phyloP scores from a whole-genome alignment of 2,797 vertebrate genomes.

The Nasua narica region DNA sequence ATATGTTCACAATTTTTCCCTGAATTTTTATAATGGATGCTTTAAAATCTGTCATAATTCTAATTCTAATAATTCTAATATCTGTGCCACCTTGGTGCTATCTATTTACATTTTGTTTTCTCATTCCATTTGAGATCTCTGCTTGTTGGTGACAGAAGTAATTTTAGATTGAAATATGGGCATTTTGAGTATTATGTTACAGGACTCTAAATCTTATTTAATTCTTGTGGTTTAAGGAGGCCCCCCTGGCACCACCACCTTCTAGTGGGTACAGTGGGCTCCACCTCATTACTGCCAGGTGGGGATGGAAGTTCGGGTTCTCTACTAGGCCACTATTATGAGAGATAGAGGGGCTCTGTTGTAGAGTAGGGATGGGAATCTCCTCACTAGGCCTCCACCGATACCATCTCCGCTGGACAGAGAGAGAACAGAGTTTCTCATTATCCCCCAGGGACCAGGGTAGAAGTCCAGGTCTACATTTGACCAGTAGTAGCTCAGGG shows the following conservation, averaged over 20 bases:
- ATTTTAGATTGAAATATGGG: background rate
- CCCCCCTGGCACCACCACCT: background rate
- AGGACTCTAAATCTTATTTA: background rate
- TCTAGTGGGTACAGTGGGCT: background rate
- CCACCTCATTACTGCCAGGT: background rate
- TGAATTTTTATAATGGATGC: background rate
- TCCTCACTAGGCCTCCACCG: background rate
- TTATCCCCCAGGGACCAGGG: background rate
- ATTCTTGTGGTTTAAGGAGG: background rate
- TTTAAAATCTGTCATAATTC: slow-evolving; percentile 18
- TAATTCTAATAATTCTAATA: background rate
- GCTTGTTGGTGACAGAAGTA: background rate
- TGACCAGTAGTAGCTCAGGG: background rate
- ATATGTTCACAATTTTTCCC: background rate
- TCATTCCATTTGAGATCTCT: background rate
- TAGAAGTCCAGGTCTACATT: background rate
- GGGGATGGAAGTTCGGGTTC: background rate
- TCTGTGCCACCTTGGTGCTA: background rate
- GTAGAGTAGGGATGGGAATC: background rate
- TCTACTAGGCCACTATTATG: background rate
- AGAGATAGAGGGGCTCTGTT: background rate
- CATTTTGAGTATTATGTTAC: background rate
- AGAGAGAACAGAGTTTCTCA: background rate
- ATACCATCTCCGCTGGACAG: background rate
- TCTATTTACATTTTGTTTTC: background rate